Evolutionary conservation across 2,888 invertebrate genomes (phyloP), one percentile per base, ranked within the genome.

Genomic region (Protonemura montana): DNA sequence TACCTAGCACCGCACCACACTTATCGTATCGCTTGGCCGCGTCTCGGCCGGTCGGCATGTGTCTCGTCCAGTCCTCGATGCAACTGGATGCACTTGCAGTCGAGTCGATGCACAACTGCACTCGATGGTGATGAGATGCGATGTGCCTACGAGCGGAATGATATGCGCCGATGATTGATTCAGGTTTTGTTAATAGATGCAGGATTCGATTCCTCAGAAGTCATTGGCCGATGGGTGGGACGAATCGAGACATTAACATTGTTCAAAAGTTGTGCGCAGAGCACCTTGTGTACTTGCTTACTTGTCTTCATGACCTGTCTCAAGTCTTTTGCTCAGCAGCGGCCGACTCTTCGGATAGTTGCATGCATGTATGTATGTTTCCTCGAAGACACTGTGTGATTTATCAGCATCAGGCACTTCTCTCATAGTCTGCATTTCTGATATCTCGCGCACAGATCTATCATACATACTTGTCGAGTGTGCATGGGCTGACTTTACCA

Each of bases 211-310:
- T 78, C 5, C 16, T 5, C 28, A 78, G 27, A 78, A 78, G 78
- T 78, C 78, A 26, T 78, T 78, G 78, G 78, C 78, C 78, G 78
- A 78, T 78, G 78, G 78, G 78, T 21, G 78, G 78, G 78, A 78
- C 78, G 28, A 13, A 78, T 78, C 78, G 26, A 78, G 27, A 78
- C 78, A 26, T 26, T 78, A 13, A 78, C 27, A 78, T 28, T 28
- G 78, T 27, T 78, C 28, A 13, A 76, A 5, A 6, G 76, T 6
- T 26, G 5, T 21, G 10, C 35, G 21, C 2, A 78, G 78, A 27
- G 27, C 28, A 28, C 28, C 5, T 26, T 78, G 78, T 78, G 78
- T 78, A 25, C 26, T 78, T 78, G 78, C 27, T 78, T 78, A 27
- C 27, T 21, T 59, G n/a, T 7, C 78, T 78, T 78, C 78, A 27